Conservation (phyloP, 1,140 invertebrate genomes). For the Steinernema feltiae region DNA sequence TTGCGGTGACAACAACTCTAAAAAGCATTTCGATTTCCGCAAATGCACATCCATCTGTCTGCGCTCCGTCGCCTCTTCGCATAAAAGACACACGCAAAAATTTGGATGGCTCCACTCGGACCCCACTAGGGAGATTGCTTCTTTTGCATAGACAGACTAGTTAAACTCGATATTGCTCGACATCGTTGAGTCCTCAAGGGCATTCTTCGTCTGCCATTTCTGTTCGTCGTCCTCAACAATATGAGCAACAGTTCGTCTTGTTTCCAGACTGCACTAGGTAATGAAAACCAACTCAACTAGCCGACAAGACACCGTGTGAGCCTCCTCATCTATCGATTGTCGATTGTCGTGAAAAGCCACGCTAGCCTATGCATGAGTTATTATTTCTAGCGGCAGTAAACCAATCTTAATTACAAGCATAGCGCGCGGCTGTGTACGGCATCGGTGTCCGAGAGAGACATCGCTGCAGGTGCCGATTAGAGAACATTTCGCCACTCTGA, state of each 20-base stretch:
- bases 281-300: neutral
- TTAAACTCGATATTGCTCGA: neutral
- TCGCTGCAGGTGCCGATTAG: neutral
- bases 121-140: neutral
- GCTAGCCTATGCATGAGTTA: neutral
- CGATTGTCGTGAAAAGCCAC: neutral
- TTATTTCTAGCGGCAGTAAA: neutral
- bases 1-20: neutral
- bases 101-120: neutral
- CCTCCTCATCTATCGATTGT: neutral
- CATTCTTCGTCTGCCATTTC: neutral
- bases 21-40: neutral
- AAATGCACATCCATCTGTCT: neutral
- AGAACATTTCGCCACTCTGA: too few relatives aligned
- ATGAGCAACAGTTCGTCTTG: neutral
- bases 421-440: neutral
- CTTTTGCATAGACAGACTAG: neutral
- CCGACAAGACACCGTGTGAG: neutral
- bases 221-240: neutral
- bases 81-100: conserved; percentile 1
- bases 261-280: neutral
- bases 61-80: neutral
- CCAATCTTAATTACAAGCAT: conserved; percentile 1
- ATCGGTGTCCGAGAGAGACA: too few relatives aligned
- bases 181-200: neutral